Evolutionary conservation across 1,140 invertebrate genomes (phyloP).

Genomic region (Drosophila littoralis): DNA sequence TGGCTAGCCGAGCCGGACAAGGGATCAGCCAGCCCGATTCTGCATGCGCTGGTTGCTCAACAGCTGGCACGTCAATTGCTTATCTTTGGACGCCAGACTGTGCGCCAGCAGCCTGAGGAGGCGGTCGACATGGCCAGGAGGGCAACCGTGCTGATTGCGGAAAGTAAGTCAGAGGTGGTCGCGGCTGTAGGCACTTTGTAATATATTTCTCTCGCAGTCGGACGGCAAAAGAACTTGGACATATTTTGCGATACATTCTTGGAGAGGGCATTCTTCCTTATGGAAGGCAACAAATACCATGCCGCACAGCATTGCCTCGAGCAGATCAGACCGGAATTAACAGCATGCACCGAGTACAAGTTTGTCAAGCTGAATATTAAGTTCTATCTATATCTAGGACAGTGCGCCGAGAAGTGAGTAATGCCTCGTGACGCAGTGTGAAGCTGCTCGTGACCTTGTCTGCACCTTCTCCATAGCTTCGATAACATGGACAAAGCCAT

Average conservation of each 20-base stretch:
- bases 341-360: conserved; percentile 54
- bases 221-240: conserved; percentile 64
- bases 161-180: conserved; percentile 47
- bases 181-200: background rate
- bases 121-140: conserved; percentile 56
- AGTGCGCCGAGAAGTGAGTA: conserved; percentile 63
- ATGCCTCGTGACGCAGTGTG: background rate
- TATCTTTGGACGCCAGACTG: conserved; percentile 49
- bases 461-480: conserved; percentile 21
- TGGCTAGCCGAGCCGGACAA: conserved; percentile 55
- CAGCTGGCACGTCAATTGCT: conserved; percentile 64
- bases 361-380: conserved; percentile 73
- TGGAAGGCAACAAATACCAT: conserved; percentile 60
- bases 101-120: conserved; percentile 58
- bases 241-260: conserved; percentile 70
- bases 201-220: conserved; percentile 42
- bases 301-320: conserved; percentile 62
- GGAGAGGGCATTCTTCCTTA: conserved; percentile 61
- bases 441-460: background rate
- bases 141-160: conserved; percentile 62
- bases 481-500: conserved; percentile 55
- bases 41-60: conserved; percentile 66
- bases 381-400: conserved; percentile 56
- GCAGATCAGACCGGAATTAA: conserved; percentile 57
- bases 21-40: conserved; percentile 47